phyloP scores from a whole-genome alignment of 2,113 vertebrate genomes.

The Rynchops niger region DNA sequence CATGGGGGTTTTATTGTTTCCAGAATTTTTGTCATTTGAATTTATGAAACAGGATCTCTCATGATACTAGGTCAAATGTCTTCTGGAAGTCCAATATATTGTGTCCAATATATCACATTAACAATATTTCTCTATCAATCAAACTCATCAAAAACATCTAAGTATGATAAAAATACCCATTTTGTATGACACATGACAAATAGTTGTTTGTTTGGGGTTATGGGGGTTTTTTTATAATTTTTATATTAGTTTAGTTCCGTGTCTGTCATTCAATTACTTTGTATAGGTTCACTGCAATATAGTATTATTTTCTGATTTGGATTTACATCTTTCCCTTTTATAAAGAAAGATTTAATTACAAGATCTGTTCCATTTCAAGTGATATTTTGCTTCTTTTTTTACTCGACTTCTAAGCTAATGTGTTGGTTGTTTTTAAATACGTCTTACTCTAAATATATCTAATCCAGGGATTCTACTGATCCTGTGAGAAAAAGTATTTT shows the following conservation, averaged over 20 bases:
- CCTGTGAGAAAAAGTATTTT: not conserved
- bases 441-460: not conserved
- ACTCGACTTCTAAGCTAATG: not conserved
- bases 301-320: not conserved
- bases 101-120: not conserved
- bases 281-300: not conserved
- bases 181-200: rapidly evolving
- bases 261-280: not conserved
- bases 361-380: not conserved
- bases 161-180: not conserved
- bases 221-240: not conserved
- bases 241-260: not conserved
- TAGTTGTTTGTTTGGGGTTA: not conserved
- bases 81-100: not conserved
- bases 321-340: not conserved
- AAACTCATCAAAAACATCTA: not conserved
- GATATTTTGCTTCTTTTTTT: not conserved
- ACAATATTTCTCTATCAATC: not conserved
- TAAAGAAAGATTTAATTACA: not conserved
- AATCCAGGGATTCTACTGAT: not conserved
- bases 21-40: not conserved
- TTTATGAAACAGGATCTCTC: not conserved
- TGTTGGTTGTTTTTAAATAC: not conserved
- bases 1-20: not conserved
- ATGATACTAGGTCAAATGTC: not conserved